Evolutionary conservation across 2,888 invertebrate species (phyloP), one percentile per base, ranked within the genome.

Genomic region (Chloroclysta siterata): DNA sequence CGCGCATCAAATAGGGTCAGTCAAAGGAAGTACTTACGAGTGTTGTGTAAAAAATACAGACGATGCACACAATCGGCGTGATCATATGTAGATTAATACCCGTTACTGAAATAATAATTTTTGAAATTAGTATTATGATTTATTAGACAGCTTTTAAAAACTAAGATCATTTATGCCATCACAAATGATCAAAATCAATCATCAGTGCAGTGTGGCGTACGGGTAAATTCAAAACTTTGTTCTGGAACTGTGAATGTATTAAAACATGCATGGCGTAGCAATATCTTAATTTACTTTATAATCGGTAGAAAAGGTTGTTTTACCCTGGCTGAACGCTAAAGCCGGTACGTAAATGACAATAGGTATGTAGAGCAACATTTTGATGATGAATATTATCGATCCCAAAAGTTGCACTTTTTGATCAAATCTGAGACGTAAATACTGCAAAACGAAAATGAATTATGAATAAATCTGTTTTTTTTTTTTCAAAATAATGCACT

Each of bases 41-140:
- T 65, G 97, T 97, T 0, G 98, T 98, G 87, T 98, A 98, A 89
- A 98, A 97, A 72, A 97, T 98, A 89, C 97, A 97, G n/a, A 97
- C 96, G 42, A 96, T 87, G 83, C 97, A 97, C 1, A 97, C 97
- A 28, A 96, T 94, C 0, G 96, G 95, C 11, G 97, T 96, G 33
- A 97, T 95, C 69, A 96, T 88, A 88, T 97, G 97, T 36, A 97
- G 91, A 74, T 96, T 95, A 65, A 97, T 94, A 36, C 97, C 97
- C 53, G 97, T 97, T 55, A 97, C 97, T 97, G 94, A 53, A 63
- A 62, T 56, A 53, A 63, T 33, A 14, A 60, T 39, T 39, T 3
- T 11, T 39, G 8, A 7, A 2, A 36, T 39, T 3, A 39, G 10
- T 39, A 39, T 8, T 11, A 39, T 39, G 36, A 1, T 39, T 6